Evolutionary conservation across 2,888 invertebrate species (phyloP).

Genomic region (Archips crataeganus): DNA sequence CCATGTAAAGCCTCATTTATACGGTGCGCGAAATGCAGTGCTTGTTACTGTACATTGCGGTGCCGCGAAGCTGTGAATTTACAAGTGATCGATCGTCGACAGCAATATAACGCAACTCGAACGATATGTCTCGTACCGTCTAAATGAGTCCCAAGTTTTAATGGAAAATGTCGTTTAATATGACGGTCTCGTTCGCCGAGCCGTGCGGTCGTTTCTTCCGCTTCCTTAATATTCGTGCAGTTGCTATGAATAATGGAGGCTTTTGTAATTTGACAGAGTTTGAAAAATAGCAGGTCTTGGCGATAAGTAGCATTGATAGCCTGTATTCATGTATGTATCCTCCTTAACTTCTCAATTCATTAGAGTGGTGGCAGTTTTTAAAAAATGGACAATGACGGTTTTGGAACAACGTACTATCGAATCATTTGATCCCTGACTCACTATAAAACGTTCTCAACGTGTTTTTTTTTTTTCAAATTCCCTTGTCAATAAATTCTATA

Average conservation of each 20-base stretch:
- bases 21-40: too few species aligned
- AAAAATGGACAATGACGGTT: too few species aligned
- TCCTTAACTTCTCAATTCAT: background rate
- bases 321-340: background rate
- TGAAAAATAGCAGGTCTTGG: background rate
- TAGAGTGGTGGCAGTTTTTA: background rate
- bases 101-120: too few species aligned
- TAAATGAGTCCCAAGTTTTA: background rate
- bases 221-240: constrained; percentile 51
- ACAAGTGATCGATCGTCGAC: too few species aligned
- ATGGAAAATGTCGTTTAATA: constrained; percentile 39
- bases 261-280: constrained; percentile 9
- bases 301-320: background rate
- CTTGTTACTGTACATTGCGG: too few species aligned
- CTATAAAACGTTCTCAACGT: too few species aligned
- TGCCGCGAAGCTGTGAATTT: too few species aligned
- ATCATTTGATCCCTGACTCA: too few species aligned
- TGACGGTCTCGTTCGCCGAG: constrained; percentile 46
- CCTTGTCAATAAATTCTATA: too few species aligned
- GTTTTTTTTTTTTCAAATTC: too few species aligned
- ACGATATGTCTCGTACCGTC: too few species aligned
- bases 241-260: constrained; percentile 27
- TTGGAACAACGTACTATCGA: too few species aligned
- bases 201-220: constrained; percentile 56
- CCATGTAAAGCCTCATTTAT: background rate